These are phyloP conservation scores for Sturnus vulgaris DNA, from an alignment of 2,113 vertebrate species.

Conservation along the genomic window DNA sequence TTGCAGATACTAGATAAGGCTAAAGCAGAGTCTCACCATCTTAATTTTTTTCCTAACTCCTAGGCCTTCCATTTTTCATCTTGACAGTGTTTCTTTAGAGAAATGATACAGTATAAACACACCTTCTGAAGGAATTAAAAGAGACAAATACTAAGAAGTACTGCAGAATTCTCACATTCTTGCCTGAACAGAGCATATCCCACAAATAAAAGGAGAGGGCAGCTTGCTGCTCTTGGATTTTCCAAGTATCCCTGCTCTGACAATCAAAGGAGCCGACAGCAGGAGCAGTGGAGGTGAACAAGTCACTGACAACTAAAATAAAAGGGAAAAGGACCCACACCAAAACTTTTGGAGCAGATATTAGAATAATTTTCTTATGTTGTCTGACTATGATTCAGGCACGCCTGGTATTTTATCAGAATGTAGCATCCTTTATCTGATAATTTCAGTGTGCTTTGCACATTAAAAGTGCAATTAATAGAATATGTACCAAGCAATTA, in stretches of 20 bases:
- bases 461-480: neutral
- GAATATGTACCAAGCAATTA: neutral
- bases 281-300: neutral
- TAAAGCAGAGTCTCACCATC: neutral
- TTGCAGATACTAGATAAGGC: slow-evolving; percentile 19
- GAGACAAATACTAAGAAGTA: neutral
- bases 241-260: neutral
- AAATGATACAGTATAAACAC: slow-evolving; percentile 35
- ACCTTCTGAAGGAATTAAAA: slow-evolving; percentile 31
- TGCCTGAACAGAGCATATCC: neutral
- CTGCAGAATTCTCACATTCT: neutral
- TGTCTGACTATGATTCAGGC: neutral
- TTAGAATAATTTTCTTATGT: neutral
- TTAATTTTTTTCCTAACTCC: slow-evolving; percentile 7
- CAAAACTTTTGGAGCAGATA: neutral
- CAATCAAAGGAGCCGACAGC: neutral
- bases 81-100: slow-evolving; percentile 49
- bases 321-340: neutral
- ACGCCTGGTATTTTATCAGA: neutral
- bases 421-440: neutral
- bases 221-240: neutral
- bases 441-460: neutral
- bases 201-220: neutral
- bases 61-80: slow-evolving; percentile 29
- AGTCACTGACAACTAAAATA: neutral